Evolutionary conservation across 2,797 vertebrate species (phyloP).

Genomic region (Rhinogobio ventralis): DNA sequence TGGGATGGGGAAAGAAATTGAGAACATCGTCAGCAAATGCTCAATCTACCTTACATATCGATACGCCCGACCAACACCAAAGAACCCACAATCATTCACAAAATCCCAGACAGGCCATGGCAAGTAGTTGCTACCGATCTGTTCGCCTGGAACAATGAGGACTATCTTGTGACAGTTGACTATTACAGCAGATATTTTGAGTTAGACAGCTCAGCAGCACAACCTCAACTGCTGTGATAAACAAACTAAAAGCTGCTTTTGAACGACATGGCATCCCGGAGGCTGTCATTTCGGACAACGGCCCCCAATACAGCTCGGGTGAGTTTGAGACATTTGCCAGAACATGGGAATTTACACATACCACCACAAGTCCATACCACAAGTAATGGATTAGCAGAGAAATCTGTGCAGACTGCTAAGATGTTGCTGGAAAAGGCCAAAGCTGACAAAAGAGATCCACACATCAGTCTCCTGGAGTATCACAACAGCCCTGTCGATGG

Average conservation of each 20-base stretch:
- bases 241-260: no score
- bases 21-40: no score
- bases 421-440: background rate
- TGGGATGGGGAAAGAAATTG: no score
- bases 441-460: background rate
- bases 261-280: no score
- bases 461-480: slow-evolving; percentile 25
- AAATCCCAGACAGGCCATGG: background rate
- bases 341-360: no score
- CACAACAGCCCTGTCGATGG: slow-evolving; percentile 21
- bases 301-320: no score
- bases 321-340: background rate
- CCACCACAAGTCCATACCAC: background rate
- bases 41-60: background rate
- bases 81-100: background rate
- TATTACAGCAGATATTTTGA: no score
- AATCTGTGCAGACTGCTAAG: slow-evolving; percentile 32
- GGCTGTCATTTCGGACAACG: no score
- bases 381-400: slow-evolving; percentile 3
- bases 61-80: background rate
- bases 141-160: slow-evolving; percentile 1
- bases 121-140: background rate
- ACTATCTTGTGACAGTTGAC: background rate
- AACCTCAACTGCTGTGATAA: no score
- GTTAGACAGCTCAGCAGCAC: no score